Percentiles rank a stretch among this genome's conserved stretches.
Conservation (phyloP, 2,888 invertebrate species). For the Bugulina stolonifera region DNA sequence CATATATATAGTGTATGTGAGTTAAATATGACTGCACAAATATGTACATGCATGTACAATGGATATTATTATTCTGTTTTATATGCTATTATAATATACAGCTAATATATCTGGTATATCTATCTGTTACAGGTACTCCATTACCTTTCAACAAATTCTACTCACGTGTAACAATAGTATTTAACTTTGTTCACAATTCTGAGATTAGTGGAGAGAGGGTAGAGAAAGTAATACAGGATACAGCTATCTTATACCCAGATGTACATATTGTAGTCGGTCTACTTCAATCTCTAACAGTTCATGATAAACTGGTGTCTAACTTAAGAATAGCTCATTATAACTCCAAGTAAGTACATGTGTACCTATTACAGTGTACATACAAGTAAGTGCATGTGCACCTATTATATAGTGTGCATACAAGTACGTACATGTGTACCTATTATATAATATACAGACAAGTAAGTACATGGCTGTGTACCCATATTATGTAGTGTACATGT, state of each 20-base stretch:
- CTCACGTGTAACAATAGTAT: background rate
- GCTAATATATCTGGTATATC: background rate
- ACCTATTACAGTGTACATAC: no score
- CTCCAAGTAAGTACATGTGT: background rate
- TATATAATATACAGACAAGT: no score
- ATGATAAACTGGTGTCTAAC: background rate
- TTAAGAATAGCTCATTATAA: background rate
- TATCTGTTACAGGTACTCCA: background rate
- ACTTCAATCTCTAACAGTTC: background rate
- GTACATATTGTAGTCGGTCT: conserved; percentile 3
- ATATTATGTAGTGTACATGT: no score
- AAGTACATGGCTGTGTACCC: no score
- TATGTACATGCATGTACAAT: no score
- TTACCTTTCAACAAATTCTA: background rate
- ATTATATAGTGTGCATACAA: no score
- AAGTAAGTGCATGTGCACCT: no score
- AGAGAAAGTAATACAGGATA: background rate
- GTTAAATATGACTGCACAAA: no score
- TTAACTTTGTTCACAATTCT: conserved; percentile 10
- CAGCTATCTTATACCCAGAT: background rate
- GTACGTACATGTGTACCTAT: no score
- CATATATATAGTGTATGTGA: no score
- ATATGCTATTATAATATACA: background rate
- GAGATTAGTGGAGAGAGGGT: background rate
- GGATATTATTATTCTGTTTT: no score